Percentiles rank a stretch among this genome's conserved stretches.
These are phyloP conservation scores for Chunga burmeisteri DNA, from an alignment of 2,113 vertebrate species.

Conservation along the genomic window DNA sequence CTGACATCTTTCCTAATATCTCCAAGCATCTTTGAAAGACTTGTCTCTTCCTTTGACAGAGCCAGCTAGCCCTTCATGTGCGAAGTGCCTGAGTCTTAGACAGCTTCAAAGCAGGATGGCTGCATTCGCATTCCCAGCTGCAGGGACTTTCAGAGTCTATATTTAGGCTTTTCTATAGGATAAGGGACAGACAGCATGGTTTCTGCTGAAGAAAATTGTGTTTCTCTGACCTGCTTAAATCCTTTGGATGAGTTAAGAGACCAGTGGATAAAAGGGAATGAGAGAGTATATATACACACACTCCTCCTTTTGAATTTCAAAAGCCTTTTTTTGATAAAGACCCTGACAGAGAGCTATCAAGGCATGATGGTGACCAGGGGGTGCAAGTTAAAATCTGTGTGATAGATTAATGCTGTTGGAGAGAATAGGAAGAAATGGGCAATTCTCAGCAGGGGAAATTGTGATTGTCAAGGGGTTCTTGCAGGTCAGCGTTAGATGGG, in stretches of 20 bases:
- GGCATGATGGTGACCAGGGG: constrained; percentile 14
- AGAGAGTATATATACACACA: constrained; percentile 5
- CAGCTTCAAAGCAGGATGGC: constrained; percentile 43
- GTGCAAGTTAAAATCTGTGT: constrained; percentile 45
- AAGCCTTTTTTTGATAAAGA: constrained; percentile 30
- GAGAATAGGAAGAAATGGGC: constrained; percentile 3
- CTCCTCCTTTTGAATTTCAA: constrained; percentile 48
- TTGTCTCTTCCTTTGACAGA: constrained; percentile 18
- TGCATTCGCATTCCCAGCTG: constrained; percentile 2
- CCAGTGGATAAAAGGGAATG: constrained; percentile 54
- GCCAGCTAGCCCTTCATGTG: constrained; percentile 29
- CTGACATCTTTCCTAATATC: background rate
- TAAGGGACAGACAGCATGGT: constrained; percentile 27
- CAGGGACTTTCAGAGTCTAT: constrained; percentile 5
- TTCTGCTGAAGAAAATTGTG: constrained; percentile 25
- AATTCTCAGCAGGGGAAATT: background rate
- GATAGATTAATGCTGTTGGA: constrained; percentile 29
- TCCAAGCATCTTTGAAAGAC: constrained; percentile 32
- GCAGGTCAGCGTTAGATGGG: background rate
- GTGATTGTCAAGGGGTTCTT: background rate
- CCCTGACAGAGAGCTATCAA: constrained; percentile 34
- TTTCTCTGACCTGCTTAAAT: constrained; percentile 42
- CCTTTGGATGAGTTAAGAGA: constrained; percentile 55
- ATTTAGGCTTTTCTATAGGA: constrained; percentile 59
- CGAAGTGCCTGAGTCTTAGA: constrained; percentile 9